Conservation (phyloP, 2,888 invertebrate species). For the Dolichomitus sp. region DNA sequence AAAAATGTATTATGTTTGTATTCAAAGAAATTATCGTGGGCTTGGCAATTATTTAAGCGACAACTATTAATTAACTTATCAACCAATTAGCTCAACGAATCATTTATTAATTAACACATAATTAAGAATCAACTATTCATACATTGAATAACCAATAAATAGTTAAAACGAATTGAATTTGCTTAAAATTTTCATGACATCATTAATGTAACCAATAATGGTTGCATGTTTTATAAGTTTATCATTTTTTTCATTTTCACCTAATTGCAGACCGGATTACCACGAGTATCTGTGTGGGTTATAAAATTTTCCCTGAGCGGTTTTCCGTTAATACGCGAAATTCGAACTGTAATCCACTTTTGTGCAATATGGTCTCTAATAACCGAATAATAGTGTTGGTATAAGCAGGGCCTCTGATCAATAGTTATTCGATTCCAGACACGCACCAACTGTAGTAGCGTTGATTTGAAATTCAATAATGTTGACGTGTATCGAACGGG, state of each 20-base stretch:
- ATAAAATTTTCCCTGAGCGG: background rate
- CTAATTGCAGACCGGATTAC: too few species aligned
- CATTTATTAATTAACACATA: too few species aligned
- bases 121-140: too few species aligned
- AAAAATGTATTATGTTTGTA: background rate
- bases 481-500: slow-evolving; percentile 32
- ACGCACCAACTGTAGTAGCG: slow-evolving; percentile 20
- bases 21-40: too few species aligned
- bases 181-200: too few species aligned
- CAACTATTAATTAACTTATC: too few species aligned
- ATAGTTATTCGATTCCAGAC: slow-evolving; percentile 27
- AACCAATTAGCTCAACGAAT: too few species aligned
- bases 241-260: background rate
- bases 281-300: too few species aligned
- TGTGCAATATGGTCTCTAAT: background rate
- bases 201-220: too few species aligned
- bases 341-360: slow-evolving; percentile 24
- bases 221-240: background rate
- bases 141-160: too few species aligned
- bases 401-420: slow-evolving; percentile 7
- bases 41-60: too few species aligned
- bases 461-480: slow-evolving; percentile 60
- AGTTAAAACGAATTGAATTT: too few species aligned
- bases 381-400: slow-evolving; percentile 39
- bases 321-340: background rate